These are phyloP conservation scores for Neosilurus hyrtlii DNA, from an alignment of 2,797 vertebrate species.

Conservation along the genomic window DNA sequence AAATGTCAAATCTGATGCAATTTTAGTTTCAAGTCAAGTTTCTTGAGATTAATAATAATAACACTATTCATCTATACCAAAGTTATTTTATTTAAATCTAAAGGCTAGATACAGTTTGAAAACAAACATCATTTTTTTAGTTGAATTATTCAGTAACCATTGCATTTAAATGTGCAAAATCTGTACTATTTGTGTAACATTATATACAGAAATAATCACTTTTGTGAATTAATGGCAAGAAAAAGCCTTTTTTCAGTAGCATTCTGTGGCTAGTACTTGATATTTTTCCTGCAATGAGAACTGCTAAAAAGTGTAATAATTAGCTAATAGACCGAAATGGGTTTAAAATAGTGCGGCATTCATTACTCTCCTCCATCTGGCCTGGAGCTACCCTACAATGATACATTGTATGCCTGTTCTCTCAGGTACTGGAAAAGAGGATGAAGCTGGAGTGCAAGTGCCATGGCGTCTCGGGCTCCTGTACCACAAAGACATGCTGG, in stretches of 20 bases:
- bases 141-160: no score
- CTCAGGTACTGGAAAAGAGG: slow-evolving; percentile 88
- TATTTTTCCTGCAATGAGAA: background rate
- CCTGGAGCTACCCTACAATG: background rate
- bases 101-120: slow-evolving; percentile 1
- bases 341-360: background rate
- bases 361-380: background rate
- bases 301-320: slow-evolving; percentile 12
- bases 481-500: slow-evolving; percentile 99
- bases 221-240: background rate
- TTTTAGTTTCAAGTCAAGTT: slow-evolving; percentile 44
- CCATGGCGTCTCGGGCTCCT: slow-evolving; percentile 95
- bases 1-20: slow-evolving; percentile 51
- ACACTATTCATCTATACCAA: slow-evolving; percentile 18
- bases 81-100: background rate
- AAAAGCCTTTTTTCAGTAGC: background rate
- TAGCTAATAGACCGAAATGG: background rate
- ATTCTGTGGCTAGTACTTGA: slow-evolving; percentile 3
- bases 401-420: slow-evolving; percentile 28
- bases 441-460: slow-evolving; percentile 99
- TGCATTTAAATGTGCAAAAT: background rate
- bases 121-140: slow-evolving; percentile 1
- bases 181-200: background rate
- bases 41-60: slow-evolving; percentile 32
- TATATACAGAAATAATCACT: background rate